phyloP scores from a whole-genome alignment of 1,140 invertebrate genomes.

The Venturia canescens region DNA sequence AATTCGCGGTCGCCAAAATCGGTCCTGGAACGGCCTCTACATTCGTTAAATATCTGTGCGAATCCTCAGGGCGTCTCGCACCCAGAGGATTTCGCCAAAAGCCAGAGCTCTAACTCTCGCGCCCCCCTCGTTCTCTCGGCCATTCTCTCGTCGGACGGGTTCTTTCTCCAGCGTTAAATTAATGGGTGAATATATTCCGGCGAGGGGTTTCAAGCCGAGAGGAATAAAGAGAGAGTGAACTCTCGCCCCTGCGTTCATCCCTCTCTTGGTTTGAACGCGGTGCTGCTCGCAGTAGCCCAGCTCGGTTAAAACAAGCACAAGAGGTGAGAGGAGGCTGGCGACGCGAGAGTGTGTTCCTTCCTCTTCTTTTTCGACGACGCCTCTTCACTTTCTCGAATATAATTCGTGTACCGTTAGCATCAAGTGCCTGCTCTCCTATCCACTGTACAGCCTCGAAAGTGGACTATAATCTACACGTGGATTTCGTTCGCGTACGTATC shows the following conservation, averaged over 20 bases:
- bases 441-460: neutral
- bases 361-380: neutral
- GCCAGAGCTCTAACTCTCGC: neutral
- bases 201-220: neutral
- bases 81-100: neutral
- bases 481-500: neutral
- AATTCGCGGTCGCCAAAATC: too few species aligned
- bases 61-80: neutral
- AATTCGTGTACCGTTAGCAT: constrained; percentile 21
- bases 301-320: neutral
- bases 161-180: constrained; percentile 13
- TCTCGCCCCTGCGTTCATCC: neutral
- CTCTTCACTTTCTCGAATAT: constrained; percentile 26
- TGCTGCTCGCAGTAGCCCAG: neutral
- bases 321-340: neutral
- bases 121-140: neutral
- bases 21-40: neutral
- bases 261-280: neutral
- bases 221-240: neutral
- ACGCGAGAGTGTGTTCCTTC: constrained; percentile 10
- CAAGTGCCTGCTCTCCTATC: constrained; percentile 15
- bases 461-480: constrained; percentile 8
- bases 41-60: neutral
- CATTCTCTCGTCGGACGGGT: neutral
- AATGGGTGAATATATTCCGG: constrained; percentile 27